A percentile compares a stretch with the other conserved stretches of the same genome.
Conservation (phyloP, 35 echinoderm and acorn worm genomes). For the Strongylocentrotus purpuratus region DNA sequence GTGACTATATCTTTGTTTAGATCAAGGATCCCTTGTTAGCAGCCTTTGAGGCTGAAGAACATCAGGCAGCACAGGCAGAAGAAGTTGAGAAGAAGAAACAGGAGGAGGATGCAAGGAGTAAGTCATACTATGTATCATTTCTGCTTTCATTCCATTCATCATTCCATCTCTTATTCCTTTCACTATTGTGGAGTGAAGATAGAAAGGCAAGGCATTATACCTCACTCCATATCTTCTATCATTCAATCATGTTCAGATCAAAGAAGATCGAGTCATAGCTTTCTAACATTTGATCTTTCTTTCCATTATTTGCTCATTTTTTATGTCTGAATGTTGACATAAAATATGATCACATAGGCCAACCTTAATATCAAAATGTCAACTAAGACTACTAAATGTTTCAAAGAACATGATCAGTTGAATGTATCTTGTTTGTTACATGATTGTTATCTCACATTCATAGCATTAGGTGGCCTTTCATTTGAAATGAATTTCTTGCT, state of each 20-base stretch:
- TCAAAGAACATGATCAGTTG: too few species aligned
- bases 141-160: neutral
- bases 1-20: constrained; percentile 24
- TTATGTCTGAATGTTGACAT: too few species aligned
- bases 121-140: constrained; percentile 31
- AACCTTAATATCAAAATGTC: too few species aligned
- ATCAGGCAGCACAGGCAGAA: constrained; percentile 72
- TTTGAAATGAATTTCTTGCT: too few species aligned
- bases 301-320: neutral
- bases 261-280: neutral
- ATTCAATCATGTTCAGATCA: too few species aligned
- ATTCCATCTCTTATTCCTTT: neutral
- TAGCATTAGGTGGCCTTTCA: too few species aligned
- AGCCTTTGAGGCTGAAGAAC: constrained; percentile 65
- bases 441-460: too few species aligned
- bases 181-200: neutral
- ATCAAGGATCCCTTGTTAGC: constrained; percentile 90
- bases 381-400: too few species aligned
- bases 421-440: too few species aligned
- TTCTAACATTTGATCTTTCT: neutral
- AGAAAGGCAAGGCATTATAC: neutral
- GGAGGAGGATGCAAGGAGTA: constrained; percentile 95
- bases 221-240: neutral
- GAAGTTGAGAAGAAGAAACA: constrained; percentile 66
- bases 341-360: too few species aligned